Evolutionary conservation across 2,113 vertebrate species (phyloP).

Genomic region (Peucedramus taeniatus): DNA sequence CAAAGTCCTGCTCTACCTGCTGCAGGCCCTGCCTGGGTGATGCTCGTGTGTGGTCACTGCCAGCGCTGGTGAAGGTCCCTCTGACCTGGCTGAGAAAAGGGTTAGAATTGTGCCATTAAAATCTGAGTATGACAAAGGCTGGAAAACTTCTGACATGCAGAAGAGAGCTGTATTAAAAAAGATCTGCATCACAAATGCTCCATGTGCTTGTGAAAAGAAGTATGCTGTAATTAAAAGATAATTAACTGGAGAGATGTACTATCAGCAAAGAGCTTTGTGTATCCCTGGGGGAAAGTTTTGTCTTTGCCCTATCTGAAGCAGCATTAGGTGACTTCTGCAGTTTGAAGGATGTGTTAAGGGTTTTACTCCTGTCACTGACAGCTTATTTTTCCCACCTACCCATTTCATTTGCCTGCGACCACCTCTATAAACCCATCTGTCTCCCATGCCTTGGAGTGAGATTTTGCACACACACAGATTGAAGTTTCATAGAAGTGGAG

Average conservation of each 20-base stretch:
- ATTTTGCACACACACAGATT: neutral
- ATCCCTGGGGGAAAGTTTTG: neutral
- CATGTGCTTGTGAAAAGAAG: neutral
- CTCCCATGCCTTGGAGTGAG: neutral
- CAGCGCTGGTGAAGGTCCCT: neutral
- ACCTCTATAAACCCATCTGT: neutral
- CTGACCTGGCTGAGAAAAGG: neutral
- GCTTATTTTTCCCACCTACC: neutral
- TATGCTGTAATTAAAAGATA: neutral
- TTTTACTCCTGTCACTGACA: neutral
- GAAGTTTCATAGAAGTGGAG: neutral
- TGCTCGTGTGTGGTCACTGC: accelerated
- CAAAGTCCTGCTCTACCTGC: neutral
- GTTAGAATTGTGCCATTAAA: neutral
- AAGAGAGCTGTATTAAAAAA: neutral
- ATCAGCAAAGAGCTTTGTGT: neutral
- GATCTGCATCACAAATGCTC: neutral
- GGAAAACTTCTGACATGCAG: neutral
- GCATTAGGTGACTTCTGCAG: neutral
- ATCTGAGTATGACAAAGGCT: neutral
- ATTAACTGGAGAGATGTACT: neutral
- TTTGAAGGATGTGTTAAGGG: neutral
- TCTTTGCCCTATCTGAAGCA: neutral
- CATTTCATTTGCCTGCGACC: neutral
- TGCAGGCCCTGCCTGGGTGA: neutral